phyloP scores from a whole-genome alignment of 1,140 invertebrate species.

The Lithobius niger region DNA sequence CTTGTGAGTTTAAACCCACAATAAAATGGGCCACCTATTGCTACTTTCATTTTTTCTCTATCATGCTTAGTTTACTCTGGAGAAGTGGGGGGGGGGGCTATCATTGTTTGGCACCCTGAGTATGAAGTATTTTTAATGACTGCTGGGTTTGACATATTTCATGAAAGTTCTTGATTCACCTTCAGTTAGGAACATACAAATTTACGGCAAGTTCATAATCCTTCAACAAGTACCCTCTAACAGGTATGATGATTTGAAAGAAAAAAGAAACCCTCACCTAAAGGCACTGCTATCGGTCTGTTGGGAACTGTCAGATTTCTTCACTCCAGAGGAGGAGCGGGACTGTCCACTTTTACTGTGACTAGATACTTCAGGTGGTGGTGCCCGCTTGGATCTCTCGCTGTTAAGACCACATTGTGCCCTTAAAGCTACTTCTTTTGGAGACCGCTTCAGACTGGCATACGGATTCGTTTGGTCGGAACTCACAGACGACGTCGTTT shows the following conservation, averaged over 20 bases:
- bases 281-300: slow-evolving; percentile 43
- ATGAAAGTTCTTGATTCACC: background rate
- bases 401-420: slow-evolving; percentile 11
- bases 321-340: background rate
- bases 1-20: too few relatives aligned
- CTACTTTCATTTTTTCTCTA: too few relatives aligned
- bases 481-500: slow-evolving; percentile 36
- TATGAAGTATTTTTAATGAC: too few relatives aligned
- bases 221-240: background rate
- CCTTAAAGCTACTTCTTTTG: slow-evolving; percentile 17
- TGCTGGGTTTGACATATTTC: background rate
- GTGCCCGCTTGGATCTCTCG: slow-evolving; percentile 15
- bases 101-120: too few relatives aligned
- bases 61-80: too few relatives aligned
- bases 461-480: slow-evolving; percentile 32
- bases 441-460: slow-evolving; percentile 29
- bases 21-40: too few relatives aligned
- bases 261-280: slow-evolving; percentile 27
- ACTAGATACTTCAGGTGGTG: slow-evolving; percentile 8
- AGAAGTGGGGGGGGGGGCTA: too few relatives aligned
- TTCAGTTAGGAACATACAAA: slow-evolving; percentile 27
- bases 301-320: slow-evolving; percentile 32
- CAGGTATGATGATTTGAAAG: slow-evolving; percentile 15
- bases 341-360: background rate
- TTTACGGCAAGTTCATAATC: slow-evolving; percentile 22